Conservation (phyloP, 2,113 vertebrate species). For the Phycodurus eques region DNA sequence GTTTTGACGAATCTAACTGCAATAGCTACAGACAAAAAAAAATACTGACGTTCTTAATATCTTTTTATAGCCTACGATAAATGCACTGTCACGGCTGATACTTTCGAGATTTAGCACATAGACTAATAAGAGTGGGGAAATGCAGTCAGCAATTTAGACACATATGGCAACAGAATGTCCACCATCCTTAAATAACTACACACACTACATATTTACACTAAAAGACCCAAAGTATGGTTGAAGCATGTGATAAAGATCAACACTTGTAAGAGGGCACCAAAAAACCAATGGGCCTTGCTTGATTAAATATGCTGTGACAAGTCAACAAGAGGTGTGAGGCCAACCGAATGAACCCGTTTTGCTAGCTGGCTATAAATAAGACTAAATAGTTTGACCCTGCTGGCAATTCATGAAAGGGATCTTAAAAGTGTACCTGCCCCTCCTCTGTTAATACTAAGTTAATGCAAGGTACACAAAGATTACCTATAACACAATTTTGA, state of each 20-base stretch:
- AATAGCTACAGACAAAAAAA: no score
- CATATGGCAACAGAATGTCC: no score
- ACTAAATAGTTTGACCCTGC: slow-evolving; percentile 27
- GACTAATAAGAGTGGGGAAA: no score
- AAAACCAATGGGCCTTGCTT: neutral
- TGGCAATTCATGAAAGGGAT: slow-evolving; percentile 18
- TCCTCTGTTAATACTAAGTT: neutral
- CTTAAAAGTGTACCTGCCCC: slow-evolving; percentile 49
- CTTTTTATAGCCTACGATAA: no score
- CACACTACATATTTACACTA: neutral
- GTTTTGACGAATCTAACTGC: no score
- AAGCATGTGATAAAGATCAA: slow-evolving; percentile 2
- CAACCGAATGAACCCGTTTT: slow-evolving; percentile 20
- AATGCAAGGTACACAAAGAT: neutral
- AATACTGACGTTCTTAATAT: no score
- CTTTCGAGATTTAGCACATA: no score
- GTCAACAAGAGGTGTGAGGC: slow-evolving; percentile 32
- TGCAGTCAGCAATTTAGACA: no score
- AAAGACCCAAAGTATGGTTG: slow-evolving; percentile 2
- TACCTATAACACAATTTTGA: neutral
- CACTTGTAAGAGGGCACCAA: neutral
- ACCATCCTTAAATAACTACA: neutral
- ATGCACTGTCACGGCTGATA: no score
- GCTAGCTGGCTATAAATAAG: slow-evolving; percentile 55
- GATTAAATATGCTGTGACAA: slow-evolving; percentile 31